These are phyloP conservation scores for Scaptomyza hsui DNA, from an alignment of 1,140 invertebrate genomes.

Conservation along the genomic window DNA sequence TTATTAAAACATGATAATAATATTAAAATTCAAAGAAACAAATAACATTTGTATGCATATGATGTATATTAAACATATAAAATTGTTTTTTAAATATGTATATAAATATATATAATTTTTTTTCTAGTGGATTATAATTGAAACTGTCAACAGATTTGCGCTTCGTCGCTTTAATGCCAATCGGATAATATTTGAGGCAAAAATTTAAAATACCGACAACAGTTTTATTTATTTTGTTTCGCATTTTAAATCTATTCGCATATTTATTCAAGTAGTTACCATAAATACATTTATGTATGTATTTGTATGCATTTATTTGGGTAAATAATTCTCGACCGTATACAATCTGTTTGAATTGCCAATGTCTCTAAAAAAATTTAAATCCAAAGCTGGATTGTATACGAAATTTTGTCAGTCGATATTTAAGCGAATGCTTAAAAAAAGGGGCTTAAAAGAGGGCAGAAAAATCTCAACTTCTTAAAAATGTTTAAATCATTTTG, in stretches of 20 bases:
- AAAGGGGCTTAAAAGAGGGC: too few relatives aligned
- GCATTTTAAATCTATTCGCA: conserved; percentile 5
- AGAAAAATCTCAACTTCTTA: too few relatives aligned
- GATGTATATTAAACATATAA: neutral
- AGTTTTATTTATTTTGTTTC: too few relatives aligned
- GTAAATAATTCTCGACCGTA: too few relatives aligned
- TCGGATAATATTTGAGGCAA: conserved; percentile 46
- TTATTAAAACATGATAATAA: neutral
- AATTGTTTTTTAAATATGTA: neutral
- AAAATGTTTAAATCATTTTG: too few relatives aligned
- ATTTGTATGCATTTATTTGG: neutral
- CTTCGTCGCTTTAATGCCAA: conserved; percentile 50
- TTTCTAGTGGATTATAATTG: conserved; percentile 49
- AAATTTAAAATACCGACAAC: conserved; percentile 50
- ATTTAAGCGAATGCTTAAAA: too few relatives aligned
- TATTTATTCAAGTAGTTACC: conserved; percentile 11
- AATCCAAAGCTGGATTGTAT: neutral
- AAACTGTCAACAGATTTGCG: conserved; percentile 65
- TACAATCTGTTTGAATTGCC: neutral
- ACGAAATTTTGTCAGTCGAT: neutral
- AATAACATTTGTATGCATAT: neutral
- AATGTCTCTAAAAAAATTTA: neutral
- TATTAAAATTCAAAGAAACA: neutral
- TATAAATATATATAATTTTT: neutral
- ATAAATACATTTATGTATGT: neutral